A percentile compares a stretch with the other conserved stretches of the same genome.
These are phyloP conservation scores for Eubucco bourcierii DNA, from an alignment of 2,113 vertebrate genomes.

Conservation along the genomic window DNA sequence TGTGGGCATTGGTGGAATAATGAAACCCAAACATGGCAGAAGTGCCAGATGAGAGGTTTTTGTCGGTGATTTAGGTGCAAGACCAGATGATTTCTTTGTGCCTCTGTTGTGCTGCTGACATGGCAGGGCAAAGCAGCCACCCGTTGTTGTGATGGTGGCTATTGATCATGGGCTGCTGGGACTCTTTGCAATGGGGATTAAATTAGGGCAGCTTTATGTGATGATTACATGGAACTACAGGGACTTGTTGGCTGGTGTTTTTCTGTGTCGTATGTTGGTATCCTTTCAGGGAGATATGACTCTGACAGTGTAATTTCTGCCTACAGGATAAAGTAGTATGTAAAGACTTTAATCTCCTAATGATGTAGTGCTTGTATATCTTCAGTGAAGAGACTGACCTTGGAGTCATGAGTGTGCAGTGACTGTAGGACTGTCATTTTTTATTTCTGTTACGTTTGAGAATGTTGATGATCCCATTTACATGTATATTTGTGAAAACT, in stretches of 20 bases:
- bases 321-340: not conserved
- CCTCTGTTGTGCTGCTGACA: not conserved
- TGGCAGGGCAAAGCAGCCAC: not conserved
- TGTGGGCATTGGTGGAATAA: not conserved
- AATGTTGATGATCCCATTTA: not conserved
- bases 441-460: not conserved
- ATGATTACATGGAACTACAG: not conserved
- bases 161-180: constrained; percentile 15
- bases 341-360: constrained; percentile 30
- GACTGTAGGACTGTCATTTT: not conserved
- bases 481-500: not conserved
- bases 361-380: constrained; percentile 1
- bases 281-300: not conserved
- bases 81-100: not conserved
- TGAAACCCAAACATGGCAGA: not conserved
- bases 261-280: not conserved
- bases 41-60: not conserved
- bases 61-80: not conserved
- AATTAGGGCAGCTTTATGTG: not conserved
- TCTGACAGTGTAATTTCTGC: not conserved
- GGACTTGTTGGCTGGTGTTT: not conserved
- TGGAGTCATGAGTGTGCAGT: not conserved
- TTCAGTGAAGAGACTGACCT: constrained; percentile 24
- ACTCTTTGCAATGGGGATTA: not conserved
- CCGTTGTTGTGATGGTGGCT: not conserved